Percentiles rank a stretch among this genome's conserved stretches.
Conservation (phyloP, 2,113 vertebrate species). For the Seriola dumerili region DNA sequence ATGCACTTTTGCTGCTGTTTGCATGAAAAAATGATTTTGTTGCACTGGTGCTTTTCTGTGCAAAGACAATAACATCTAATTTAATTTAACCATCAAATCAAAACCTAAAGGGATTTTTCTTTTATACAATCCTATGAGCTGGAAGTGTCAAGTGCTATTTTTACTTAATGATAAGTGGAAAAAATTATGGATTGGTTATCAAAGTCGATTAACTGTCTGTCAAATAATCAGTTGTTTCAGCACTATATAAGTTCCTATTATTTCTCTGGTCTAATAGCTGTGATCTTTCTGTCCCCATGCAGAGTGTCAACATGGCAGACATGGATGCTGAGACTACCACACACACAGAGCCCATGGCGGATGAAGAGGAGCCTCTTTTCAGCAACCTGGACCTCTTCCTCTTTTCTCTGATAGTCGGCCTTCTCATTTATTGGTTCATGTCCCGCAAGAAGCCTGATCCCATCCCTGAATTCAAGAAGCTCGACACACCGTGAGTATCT, state of each 20-base stretch:
- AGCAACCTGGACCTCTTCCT: constrained; percentile 91
- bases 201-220: not conserved
- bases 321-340: constrained; percentile 68
- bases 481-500: constrained; percentile 85
- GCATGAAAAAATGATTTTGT: too few species aligned
- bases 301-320: constrained; percentile 79
- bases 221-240: not conserved
- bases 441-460: constrained; percentile 95
- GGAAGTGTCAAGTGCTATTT: not conserved
- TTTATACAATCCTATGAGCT: not conserved
- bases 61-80: too few species aligned
- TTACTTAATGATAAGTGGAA: too few species aligned
- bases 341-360: constrained; percentile 57
- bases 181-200: not conserved
- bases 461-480: constrained; percentile 90
- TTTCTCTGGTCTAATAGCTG: not conserved
- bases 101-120: not conserved
- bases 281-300: not conserved
- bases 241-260: not conserved
- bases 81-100: too few species aligned
- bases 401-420: constrained; percentile 89
- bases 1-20: too few species aligned
- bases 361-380: constrained; percentile 86
- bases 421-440: constrained; percentile 93
- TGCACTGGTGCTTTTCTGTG: too few species aligned